A percentile compares a stretch with the other conserved stretches of the same genome.
These are phyloP conservation scores for Brachypteracias leptosomus DNA, from an alignment of 2,113 vertebrate species.

Conservation along the genomic window DNA sequence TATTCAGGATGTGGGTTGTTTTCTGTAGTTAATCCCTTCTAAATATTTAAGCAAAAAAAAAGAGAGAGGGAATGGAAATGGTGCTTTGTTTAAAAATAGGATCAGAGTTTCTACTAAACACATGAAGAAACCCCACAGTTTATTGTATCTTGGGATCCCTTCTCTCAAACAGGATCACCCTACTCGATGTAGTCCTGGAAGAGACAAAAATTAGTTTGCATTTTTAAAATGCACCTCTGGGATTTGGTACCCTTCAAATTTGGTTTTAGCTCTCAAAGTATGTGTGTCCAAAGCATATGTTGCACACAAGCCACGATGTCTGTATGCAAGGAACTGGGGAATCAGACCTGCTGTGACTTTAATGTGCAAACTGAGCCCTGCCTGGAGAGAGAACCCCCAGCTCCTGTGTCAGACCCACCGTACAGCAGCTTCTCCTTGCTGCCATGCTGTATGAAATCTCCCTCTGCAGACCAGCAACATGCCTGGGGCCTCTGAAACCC, in stretches of 20 bases:
- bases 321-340: neutral
- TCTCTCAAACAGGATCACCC: neutral
- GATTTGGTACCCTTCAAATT: neutral
- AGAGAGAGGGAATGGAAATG: neutral
- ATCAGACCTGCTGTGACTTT: neutral
- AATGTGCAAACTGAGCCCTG: neutral
- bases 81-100: neutral
- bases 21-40: conserved; percentile 11
- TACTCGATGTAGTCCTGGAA: neutral
- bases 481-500: neutral
- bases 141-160: neutral
- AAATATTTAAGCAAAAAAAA: neutral
- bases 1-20: neutral
- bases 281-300: neutral
- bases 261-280: neutral
- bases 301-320: neutral
- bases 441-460: neutral
- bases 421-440: rapidly evolving
- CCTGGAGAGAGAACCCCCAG: neutral
- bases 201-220: neutral
- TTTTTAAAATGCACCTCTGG: neutral
- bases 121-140: neutral
- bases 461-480: neutral
- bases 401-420: rapidly evolving
- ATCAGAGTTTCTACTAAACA: neutral